phyloP scores from a whole-genome alignment of 2,797 vertebrate species.

The Enteromius trimaculatus region DNA sequence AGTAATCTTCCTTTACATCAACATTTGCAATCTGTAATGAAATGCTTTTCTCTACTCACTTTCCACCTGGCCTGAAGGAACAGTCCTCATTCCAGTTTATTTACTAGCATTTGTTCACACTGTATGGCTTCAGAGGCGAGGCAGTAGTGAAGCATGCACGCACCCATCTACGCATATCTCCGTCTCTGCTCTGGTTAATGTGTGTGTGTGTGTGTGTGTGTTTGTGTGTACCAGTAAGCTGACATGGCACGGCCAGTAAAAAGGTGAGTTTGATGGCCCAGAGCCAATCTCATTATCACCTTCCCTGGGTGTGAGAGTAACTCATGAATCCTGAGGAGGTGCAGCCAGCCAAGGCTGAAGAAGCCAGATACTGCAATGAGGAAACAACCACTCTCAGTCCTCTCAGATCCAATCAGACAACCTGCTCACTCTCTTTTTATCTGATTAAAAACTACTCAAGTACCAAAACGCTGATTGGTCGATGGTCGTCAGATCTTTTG shows the following conservation, averaged over 20 bases:
- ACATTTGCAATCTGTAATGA: conserved; percentile 22
- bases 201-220: neutral
- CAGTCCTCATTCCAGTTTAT: conserved; percentile 51
- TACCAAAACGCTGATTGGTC: conserved; percentile 17
- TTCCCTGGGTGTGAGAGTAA: conserved; percentile 59
- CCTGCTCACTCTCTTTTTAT: conserved; percentile 26
- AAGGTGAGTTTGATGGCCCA: conserved; percentile 59
- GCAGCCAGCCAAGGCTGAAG: conserved; percentile 33
- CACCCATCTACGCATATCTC: neutral
- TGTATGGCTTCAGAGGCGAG: conserved; percentile 21
- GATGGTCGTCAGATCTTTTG: conserved; percentile 19
- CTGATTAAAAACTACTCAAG: conserved; percentile 33
- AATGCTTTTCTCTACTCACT: conserved; percentile 8
- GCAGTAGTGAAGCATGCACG: conserved; percentile 5
- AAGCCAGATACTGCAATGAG: conserved; percentile 32
- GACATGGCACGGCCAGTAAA: conserved; percentile 53
- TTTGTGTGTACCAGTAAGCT: conserved; percentile 49
- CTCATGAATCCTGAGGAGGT: conserved; percentile 57
- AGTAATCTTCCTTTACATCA: neutral
- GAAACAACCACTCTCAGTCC: conserved; percentile 32
- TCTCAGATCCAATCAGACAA: conserved; percentile 36
- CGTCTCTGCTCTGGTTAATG: neutral
- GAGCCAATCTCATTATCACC: conserved; percentile 65
- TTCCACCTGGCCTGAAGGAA: conserved; percentile 32
- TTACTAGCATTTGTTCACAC: conserved; percentile 52